A percentile compares a stretch with the other conserved stretches of the same genome.
Evolutionary conservation across 2,888 invertebrate species (phyloP).

Genomic region (Synanthedon vespiformis): DNA sequence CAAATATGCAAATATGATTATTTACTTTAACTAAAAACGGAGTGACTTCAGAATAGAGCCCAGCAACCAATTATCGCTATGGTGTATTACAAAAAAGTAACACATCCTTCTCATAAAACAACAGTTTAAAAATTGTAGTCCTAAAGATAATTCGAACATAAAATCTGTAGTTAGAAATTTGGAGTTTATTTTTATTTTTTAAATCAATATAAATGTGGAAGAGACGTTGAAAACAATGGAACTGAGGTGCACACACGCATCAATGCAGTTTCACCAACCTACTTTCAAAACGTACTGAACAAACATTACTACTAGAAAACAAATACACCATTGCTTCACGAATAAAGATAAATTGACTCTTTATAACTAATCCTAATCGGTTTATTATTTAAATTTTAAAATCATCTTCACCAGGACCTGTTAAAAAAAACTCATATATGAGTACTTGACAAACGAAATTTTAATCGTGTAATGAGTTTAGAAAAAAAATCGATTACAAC

Average conservation of each 20-base stretch:
- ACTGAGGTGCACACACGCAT: constrained; percentile 9
- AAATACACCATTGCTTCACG: constrained; percentile 15
- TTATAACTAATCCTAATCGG: background rate
- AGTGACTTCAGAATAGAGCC: background rate
- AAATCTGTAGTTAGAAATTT: no score
- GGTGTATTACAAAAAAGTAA: no score
- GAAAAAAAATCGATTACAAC: constrained; percentile 12
- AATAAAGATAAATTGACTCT: constrained; percentile 5
- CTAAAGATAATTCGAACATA: no score
- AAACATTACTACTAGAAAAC: constrained; percentile 16
- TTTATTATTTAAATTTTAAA: background rate
- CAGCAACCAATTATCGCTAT: background rate
- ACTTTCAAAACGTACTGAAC: constrained; percentile 28
- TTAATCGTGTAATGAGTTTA: constrained; percentile 11
- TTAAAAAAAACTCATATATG: constrained; percentile 2
- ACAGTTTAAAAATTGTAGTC: background rate
- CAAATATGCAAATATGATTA: constrained; percentile 37
- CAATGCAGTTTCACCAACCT: constrained; percentile 31
- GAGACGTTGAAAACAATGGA: background rate
- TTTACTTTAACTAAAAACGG: background rate
- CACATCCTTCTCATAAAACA: no score
- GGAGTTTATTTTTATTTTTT: background rate
- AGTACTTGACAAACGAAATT: constrained; percentile 8
- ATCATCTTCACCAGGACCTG: background rate
- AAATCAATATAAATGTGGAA: background rate